These are phyloP conservation scores for Pangasius macronema DNA, from an alignment of 2,797 vertebrate species.

Conservation along the genomic window DNA sequence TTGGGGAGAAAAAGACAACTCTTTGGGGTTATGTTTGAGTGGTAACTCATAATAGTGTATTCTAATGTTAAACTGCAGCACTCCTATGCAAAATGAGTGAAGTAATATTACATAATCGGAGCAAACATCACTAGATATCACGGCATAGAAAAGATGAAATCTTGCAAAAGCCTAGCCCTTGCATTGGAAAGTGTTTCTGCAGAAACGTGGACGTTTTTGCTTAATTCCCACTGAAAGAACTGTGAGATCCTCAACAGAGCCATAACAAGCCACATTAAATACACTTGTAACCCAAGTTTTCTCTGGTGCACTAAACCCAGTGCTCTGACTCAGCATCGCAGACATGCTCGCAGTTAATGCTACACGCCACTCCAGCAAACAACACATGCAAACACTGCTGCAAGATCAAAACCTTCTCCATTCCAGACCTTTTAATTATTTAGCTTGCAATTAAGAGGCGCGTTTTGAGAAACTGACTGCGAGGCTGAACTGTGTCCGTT, in stretches of 20 bases:
- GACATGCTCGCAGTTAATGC: background rate
- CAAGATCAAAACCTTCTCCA: conserved; percentile 19
- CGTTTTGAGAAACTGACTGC: conserved; percentile 31
- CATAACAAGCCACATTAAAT: background rate
- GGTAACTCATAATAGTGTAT: background rate
- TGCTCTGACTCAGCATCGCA: conserved; percentile 6
- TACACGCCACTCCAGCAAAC: background rate
- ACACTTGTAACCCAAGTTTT: conserved; percentile 2
- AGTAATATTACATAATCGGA: background rate
- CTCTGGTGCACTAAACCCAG: background rate
- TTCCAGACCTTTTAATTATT: conserved; percentile 50
- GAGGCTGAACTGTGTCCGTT: conserved; percentile 58
- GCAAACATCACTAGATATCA: background rate
- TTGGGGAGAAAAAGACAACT: background rate
- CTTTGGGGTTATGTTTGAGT: background rate
- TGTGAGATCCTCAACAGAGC: background rate
- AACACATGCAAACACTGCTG: conserved; percentile 26
- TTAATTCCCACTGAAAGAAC: background rate
- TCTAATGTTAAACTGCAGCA: background rate
- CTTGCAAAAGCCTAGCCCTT: background rate
- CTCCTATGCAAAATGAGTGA: background rate
- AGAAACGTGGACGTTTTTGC: background rate
- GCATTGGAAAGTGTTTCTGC: background rate
- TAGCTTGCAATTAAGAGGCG: conserved; percentile 40
- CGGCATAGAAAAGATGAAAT: background rate